Evolutionary conservation across 2,113 vertebrate species (phyloP).

Genomic region (Pseudorhombus dupliciocellatus): DNA sequence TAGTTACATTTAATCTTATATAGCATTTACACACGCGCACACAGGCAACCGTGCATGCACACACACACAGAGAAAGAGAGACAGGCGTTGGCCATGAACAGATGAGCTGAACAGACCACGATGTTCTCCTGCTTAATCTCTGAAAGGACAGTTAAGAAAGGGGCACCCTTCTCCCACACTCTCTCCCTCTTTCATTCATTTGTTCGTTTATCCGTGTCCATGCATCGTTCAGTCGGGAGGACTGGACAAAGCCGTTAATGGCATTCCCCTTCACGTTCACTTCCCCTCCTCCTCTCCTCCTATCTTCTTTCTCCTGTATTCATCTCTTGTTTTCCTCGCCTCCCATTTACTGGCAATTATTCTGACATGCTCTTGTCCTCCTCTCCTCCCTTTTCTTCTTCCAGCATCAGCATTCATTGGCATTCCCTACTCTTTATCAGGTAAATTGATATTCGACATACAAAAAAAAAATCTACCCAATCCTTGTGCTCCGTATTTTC

Average conservation of each 20-base stretch:
- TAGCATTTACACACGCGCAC: constrained; percentile 21
- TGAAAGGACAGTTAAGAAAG: constrained; percentile 73
- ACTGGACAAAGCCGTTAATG: constrained; percentile 71
- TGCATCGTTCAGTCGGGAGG: constrained; percentile 63
- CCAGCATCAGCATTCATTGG: constrained; percentile 66
- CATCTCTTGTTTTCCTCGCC: constrained; percentile 65
- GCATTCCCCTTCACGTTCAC: constrained; percentile 74
- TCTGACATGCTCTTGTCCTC: constrained; percentile 60
- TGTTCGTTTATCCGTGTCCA: constrained; percentile 74
- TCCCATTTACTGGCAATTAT: constrained; percentile 70
- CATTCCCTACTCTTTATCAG: constrained; percentile 32
- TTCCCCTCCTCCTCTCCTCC: constrained; percentile 66
- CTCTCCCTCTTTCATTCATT: constrained; percentile 68
- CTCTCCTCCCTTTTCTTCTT: constrained; percentile 29
- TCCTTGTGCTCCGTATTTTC: constrained; percentile 7
- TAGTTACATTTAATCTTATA: neutral
- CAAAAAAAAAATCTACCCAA: constrained; percentile 9
- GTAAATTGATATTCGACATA: constrained; percentile 27
- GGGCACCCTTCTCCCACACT: constrained; percentile 74
- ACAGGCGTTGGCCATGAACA: constrained; percentile 67
- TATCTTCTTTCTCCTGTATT: constrained; percentile 64
- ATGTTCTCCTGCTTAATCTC: constrained; percentile 72
- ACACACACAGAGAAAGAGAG: constrained; percentile 34
- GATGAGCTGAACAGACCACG: constrained; percentile 56
- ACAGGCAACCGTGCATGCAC: neutral